Conservation (phyloP, 2,797 vertebrate genomes). For the Falco rusticolus region DNA sequence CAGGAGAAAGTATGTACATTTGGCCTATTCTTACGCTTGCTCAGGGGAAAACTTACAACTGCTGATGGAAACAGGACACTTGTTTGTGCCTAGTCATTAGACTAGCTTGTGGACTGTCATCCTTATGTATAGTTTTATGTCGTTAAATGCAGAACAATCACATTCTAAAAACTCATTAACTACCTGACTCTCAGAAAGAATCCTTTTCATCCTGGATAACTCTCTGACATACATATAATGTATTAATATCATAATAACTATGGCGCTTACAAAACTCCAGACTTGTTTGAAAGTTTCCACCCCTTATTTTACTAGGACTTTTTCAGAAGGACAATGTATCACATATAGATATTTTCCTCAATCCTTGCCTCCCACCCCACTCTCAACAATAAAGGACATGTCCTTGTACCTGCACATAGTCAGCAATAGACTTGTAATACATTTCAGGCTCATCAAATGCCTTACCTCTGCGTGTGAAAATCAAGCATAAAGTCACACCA, state of each 20-base stretch:
- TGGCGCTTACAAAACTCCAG: background rate
- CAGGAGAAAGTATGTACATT: background rate
- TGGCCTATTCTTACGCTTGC: background rate
- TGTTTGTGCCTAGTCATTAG: background rate
- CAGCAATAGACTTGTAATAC: background rate
- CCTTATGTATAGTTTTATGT: background rate
- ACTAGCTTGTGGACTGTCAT: background rate
- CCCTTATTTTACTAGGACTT: background rate
- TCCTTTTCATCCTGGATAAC: background rate
- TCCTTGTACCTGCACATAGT: background rate
- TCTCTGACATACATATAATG: background rate
- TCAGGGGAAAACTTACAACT: background rate
- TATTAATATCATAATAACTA: background rate
- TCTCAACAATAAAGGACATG: background rate
- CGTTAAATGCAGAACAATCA: background rate
- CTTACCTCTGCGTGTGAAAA: conserved; percentile 22
- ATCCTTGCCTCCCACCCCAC: background rate
- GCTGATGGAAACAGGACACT: background rate
- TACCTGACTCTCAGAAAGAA: background rate
- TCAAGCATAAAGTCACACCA: background rate
- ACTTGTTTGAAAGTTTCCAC: background rate
- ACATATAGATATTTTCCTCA: background rate
- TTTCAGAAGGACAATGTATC: background rate
- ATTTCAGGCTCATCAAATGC: background rate
- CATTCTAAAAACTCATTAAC: background rate